phyloP scores from a whole-genome alignment of 2,797 vertebrate genomes.

The Diceros bicornis region DNA sequence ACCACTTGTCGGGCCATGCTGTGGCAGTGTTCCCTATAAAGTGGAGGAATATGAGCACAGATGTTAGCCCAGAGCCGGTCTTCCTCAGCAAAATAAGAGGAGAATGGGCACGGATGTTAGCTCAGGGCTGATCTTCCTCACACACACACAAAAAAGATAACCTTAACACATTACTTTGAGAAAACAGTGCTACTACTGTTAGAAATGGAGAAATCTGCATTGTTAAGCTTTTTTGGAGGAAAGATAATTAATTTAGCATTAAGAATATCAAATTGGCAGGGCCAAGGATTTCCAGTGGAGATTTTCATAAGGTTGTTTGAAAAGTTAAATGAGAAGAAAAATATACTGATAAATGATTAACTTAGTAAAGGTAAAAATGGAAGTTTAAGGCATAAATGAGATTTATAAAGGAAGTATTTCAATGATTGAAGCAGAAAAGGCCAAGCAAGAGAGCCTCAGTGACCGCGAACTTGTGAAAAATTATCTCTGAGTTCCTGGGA shows the following conservation, averaged over 20 bases:
- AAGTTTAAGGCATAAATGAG: background rate
- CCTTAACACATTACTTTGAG: background rate
- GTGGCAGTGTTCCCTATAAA: no score
- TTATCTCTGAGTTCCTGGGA: background rate
- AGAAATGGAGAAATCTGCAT: background rate
- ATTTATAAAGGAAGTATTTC: background rate
- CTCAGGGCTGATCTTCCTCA: no score
- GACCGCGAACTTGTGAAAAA: background rate
- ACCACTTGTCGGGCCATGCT: no score
- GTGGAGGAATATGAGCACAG: no score
- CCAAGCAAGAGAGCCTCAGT: background rate
- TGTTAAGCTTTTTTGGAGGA: background rate
- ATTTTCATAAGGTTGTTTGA: background rate
- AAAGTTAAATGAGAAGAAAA: background rate
- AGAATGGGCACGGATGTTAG: no score
- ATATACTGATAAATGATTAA: background rate
- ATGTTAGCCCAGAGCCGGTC: no score
- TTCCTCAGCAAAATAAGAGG: no score
- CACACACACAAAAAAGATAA: background rate
- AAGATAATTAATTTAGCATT: background rate
- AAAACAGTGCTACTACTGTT: background rate
- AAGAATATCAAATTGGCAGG: background rate
- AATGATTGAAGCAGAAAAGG: background rate
- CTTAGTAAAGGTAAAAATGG: background rate
- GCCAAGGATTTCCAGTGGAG: background rate